These are phyloP conservation scores for Stenurella melanura DNA, from an alignment of 2,888 invertebrate species.

Conservation along the genomic window DNA sequence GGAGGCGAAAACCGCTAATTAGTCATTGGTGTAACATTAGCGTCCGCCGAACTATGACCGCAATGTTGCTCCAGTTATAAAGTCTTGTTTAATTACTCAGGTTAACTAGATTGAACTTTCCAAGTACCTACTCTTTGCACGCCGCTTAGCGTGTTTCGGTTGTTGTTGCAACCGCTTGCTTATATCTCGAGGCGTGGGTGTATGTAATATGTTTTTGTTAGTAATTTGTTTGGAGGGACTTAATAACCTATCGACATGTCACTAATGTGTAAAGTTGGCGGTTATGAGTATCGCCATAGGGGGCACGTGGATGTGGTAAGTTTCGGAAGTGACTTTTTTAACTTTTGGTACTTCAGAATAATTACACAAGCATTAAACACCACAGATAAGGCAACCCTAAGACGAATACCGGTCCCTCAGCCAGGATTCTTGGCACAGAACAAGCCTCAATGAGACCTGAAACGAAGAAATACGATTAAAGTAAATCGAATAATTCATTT, in stretches of 20 bases:
- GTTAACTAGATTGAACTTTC: conserved; percentile 44
- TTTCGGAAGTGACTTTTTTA: no score
- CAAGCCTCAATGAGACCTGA: no score
- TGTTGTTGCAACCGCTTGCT: conserved; percentile 7
- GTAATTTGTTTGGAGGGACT: not conserved
- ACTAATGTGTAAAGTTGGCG: no score
- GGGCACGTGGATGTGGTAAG: no score
- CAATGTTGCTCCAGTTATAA: conserved; percentile 53
- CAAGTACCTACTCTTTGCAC: conserved; percentile 33
- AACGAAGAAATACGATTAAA: not conserved
- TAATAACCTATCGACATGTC: not conserved
- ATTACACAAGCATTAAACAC: no score
- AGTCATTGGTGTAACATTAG: conserved; percentile 59
- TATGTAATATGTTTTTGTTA: not conserved
- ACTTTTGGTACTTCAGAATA: no score
- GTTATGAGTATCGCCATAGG: no score
- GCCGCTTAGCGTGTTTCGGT: not conserved
- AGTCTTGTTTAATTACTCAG: conserved; percentile 55
- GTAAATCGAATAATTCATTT: not conserved
- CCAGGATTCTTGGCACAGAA: no score
- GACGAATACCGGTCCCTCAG: no score
- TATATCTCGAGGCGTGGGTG: not conserved
- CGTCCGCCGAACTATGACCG: conserved; percentile 59
- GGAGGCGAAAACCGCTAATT: conserved; percentile 54
- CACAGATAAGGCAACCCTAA: no score